Base-by-base conservation (phyloP, 2,113 vertebrate species). In the Channa argus region DNA sequence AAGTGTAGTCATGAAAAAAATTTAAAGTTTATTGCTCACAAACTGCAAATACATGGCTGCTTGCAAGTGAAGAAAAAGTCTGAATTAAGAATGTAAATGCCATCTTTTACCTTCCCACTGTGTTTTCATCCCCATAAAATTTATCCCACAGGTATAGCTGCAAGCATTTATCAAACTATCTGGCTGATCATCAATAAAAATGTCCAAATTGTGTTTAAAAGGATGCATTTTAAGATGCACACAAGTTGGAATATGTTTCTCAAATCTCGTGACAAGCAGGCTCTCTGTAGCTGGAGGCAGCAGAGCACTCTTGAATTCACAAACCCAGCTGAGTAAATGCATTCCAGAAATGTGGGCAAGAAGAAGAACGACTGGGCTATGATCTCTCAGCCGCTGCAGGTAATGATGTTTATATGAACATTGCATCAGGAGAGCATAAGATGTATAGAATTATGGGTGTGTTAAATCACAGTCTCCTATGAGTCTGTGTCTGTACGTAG, bases 281-380 rank as follows among this genome's bases (percentile, higher is more conserved):
- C 86, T 80, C 67, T 87, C 68, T 39, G 71, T 77, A 68, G 84
- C 90, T 83, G 3, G 53, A 53, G 83, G 91, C 84, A 54, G 84
- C 78, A 63, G 82, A 81, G 58, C 77, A 60, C 80, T 89, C 83
- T 87, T 75, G 79, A 82, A 91, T 86, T 83, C 71, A 70, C 77
- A 74, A 83, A 83, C 67, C 84, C 85, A 89, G 85, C 83, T 79
- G 84, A 90, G 85, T 88, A 91, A 94, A 93, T 93, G 79, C 86
- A 89, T 89, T 92, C 90, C 92, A 90, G 91, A 92, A 72, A 88
- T 86, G 86, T 69, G 89, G 83, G 75, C 64, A 89, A 84, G 79
- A 83, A 63, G 82, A 89, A 90, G 85, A 85, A 68, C 46, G 79
- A 80, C 65, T 74, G 39, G 8, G 59, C 68, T 82, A 54, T 84